phyloP scores from a whole-genome alignment of 1,140 invertebrate species.

The Papilio polyxenes region DNA sequence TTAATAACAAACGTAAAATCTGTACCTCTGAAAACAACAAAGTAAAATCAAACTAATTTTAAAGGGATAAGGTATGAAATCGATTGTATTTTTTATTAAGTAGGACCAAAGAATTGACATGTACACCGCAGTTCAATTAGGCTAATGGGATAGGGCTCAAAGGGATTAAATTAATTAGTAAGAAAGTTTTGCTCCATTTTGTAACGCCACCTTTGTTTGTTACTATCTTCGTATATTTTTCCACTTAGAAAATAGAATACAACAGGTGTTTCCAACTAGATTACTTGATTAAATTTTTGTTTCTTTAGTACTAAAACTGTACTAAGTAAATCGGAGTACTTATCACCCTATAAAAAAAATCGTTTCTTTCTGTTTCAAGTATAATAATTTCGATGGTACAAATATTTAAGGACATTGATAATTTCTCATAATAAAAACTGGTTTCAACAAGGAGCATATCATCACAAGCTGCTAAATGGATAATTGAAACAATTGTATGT shows the following conservation, averaged over 20 bases:
- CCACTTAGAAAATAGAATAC: conserved; percentile 31
- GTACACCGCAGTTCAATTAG: conserved; percentile 80
- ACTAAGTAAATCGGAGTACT: too few species aligned
- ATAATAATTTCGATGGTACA: too few species aligned
- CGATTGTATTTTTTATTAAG: conserved; percentile 40
- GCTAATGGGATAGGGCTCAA: conserved; percentile 77
- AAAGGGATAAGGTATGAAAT: conserved; percentile 47
- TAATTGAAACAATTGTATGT: not conserved
- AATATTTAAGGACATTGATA: too few species aligned
- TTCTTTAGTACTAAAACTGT: too few species aligned
- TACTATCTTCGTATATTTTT: conserved; percentile 64
- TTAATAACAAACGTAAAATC: conserved; percentile 66
- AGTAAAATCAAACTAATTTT: conserved; percentile 41
- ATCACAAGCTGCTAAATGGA: too few species aligned
- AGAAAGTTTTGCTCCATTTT: conserved; percentile 77
- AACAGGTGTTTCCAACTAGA: conserved; percentile 20
- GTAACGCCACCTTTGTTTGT: conserved; percentile 72
- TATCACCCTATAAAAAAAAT: too few species aligned
- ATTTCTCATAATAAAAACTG: too few species aligned
- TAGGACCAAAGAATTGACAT: conserved; percentile 78
- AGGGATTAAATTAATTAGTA: conserved; percentile 81
- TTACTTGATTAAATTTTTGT: not conserved
- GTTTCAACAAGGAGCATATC: too few species aligned
- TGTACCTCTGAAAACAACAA: conserved; percentile 37
- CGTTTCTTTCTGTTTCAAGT: too few species aligned